phyloP scores from a whole-genome alignment of 2,888 invertebrate species.

The Rhopalosiphum nymphaeae region DNA sequence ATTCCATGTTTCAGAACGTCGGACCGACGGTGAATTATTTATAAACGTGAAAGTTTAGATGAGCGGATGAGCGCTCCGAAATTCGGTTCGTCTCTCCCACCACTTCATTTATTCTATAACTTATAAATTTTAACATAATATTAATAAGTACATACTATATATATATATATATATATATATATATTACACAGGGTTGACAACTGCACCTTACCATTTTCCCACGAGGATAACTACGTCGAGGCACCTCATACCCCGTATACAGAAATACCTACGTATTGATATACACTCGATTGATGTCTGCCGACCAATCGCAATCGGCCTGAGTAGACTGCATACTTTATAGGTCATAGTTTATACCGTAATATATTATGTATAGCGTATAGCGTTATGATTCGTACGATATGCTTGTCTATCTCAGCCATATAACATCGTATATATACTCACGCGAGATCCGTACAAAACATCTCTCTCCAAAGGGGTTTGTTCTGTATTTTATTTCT shows the following conservation, averaged over 20 bases:
- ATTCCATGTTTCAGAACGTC: neutral
- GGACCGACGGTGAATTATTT: neutral
- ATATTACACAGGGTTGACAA: neutral
- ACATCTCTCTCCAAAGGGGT: neutral
- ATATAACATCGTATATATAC: neutral
- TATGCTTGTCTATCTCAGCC: neutral
- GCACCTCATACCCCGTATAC: neutral
- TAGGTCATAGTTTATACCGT: neutral
- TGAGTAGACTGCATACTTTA: neutral
- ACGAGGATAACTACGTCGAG: neutral
- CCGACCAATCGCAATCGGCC: neutral
- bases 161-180: no score
- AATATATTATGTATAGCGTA: neutral
- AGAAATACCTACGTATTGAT: neutral
- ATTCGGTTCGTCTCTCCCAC: neutral
- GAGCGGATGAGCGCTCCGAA: neutral
- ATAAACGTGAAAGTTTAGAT: neutral
- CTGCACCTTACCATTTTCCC: neutral
- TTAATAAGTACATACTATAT: neutral
- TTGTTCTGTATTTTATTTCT: neutral
- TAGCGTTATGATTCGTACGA: neutral
- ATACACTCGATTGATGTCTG: neutral
- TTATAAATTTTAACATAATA: neutral
- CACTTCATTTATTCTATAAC: neutral
- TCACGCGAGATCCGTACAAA: neutral